phyloP scores from a whole-genome alignment of 2,888 invertebrate species.

The Limnephilus auricula region DNA sequence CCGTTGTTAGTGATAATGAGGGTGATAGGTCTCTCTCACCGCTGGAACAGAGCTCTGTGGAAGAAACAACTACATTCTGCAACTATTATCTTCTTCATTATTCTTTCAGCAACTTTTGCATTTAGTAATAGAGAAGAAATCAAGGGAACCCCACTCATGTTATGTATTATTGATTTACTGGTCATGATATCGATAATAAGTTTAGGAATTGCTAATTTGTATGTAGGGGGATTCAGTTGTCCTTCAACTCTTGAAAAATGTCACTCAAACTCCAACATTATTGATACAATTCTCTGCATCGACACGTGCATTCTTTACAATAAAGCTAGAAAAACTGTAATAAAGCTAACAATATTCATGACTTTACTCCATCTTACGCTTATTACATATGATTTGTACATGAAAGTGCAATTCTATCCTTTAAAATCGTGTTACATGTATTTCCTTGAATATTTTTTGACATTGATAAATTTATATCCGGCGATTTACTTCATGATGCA shows the following conservation, averaged over 20 bases:
- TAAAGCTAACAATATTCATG: neutral
- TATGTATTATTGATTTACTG: neutral
- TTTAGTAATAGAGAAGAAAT: neutral
- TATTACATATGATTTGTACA: neutral
- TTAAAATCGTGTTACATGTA: neutral
- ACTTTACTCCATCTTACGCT: neutral
- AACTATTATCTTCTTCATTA: neutral
- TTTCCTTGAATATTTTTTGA: conserved; percentile 10
- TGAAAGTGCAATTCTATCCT: neutral
- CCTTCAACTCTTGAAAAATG: conserved; percentile 6
- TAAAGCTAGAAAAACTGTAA: neutral
- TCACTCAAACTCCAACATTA: neutral
- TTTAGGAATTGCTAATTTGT: neutral
- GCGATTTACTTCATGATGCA: conserved; percentile 24
- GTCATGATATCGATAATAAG: neutral
- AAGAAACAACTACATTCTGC: conserved; percentile 3
- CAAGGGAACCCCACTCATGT: neutral
- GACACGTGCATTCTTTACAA: conserved; percentile 10
- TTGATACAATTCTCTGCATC: conserved; percentile 15
- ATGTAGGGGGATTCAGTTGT: neutral
- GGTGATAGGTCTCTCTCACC: neutral
- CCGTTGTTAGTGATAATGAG: neutral
- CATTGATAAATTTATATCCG: neutral
- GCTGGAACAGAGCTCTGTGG: neutral
- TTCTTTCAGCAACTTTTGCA: neutral